Conservation (phyloP, 2,888 invertebrate genomes). For the Lepeophtheirus nordmannii region DNA sequence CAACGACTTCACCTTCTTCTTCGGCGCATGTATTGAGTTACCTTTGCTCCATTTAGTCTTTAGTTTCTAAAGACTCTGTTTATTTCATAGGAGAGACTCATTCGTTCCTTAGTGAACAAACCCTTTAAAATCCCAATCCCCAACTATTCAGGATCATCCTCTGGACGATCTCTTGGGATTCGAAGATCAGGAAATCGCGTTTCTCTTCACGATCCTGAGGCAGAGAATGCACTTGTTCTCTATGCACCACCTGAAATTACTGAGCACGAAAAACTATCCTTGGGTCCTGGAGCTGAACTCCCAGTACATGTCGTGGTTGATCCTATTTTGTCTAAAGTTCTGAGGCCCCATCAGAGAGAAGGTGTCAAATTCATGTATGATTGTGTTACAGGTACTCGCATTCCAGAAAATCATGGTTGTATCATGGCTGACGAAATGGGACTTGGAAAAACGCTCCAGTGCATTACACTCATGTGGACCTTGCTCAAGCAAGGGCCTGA, state of each 20-base stretch:
- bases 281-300: slow-evolving; percentile 33
- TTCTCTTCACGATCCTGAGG: slow-evolving; percentile 76
- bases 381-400: slow-evolving; percentile 82
- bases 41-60: too few relatives aligned
- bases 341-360: slow-evolving; percentile 94
- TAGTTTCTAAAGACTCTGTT: too few relatives aligned
- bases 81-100: slow-evolving; percentile 54
- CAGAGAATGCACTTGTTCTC: slow-evolving; percentile 75
- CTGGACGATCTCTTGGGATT: slow-evolving; percentile 63
- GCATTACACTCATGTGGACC: slow-evolving; percentile 90
- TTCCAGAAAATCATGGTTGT: slow-evolving; percentile 72
- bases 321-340: slow-evolving; percentile 69
- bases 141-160: slow-evolving; percentile 60
- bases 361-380: slow-evolving; percentile 99
- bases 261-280: slow-evolving; percentile 65
- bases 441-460: slow-evolving; percentile 91
- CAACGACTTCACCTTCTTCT: not conserved
- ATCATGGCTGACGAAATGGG: slow-evolving; percentile 99
- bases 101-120: slow-evolving; percentile 57
- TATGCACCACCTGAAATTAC: slow-evolving; percentile 66
- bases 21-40: not conserved
- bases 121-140: slow-evolving; percentile 87
- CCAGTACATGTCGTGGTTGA: slow-evolving; percentile 94
- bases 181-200: slow-evolving; percentile 45
- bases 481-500: slow-evolving; percentile 80